Percentiles rank a stretch among this genome's conserved stretches.
Conservation (phyloP, 2,888 invertebrate genomes). For the Cremastinae sp. region DNA sequence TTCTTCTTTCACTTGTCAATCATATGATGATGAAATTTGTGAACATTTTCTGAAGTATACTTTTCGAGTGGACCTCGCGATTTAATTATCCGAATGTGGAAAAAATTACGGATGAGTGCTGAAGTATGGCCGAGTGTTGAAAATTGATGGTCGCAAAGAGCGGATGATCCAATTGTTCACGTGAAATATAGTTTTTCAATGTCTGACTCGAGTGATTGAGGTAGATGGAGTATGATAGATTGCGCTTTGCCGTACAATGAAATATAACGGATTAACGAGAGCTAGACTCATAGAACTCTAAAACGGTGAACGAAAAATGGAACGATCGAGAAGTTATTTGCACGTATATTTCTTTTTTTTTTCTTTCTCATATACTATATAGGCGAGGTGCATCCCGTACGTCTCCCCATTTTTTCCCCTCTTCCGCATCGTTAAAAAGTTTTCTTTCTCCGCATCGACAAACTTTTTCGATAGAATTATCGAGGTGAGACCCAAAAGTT, state of each 20-base stretch:
- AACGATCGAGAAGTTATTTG: conserved; percentile 17
- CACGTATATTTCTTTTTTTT: background rate
- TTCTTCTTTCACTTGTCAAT: too few species aligned
- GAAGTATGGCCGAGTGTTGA: conserved; percentile 6
- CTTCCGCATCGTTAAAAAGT: conserved; percentile 21
- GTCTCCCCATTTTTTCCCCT: background rate
- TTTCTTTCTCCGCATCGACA: conserved; percentile 22
- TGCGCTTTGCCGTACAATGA: conserved; percentile 8
- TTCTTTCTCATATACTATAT: background rate
- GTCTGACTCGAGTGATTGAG: conserved; percentile 28
- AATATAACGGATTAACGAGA: conserved; percentile 31
- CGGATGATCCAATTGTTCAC: conserved; percentile 17
- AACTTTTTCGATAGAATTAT: conserved; percentile 28
- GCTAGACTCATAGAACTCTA: background rate
- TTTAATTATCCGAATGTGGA: background rate
- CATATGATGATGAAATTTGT: too few species aligned
- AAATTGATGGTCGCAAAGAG: conserved; percentile 2
- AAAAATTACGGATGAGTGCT: conserved; percentile 12
- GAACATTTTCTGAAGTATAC: too few species aligned
- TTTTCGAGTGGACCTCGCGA: background rate
- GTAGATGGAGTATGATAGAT: conserved; percentile 41
- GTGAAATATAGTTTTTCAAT: conserved; percentile 33
- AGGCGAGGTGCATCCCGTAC: background rate
- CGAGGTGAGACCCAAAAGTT: conserved; percentile 13
- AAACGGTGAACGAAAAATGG: conserved; percentile 9